Evolutionary conservation across 2,888 invertebrate species (phyloP).

Genomic region (Drosophila monieri): DNA sequence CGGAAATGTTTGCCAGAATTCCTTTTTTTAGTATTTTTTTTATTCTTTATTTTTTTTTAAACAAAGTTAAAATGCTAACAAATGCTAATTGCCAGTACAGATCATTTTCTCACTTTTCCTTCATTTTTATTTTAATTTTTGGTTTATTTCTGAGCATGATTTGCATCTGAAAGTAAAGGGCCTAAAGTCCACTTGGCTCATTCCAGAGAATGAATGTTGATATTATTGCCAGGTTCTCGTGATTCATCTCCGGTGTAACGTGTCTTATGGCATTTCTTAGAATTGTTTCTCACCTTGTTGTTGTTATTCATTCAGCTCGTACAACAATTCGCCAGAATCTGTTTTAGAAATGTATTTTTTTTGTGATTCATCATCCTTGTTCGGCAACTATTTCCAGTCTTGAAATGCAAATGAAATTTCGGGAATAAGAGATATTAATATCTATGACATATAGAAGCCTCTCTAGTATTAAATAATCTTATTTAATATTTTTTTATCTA

Average conservation of each 20-base stretch:
- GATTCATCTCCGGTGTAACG: constrained; percentile 18
- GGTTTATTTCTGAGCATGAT: not conserved
- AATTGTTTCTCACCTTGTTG: constrained; percentile 1
- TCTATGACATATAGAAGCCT: too few relatives aligned
- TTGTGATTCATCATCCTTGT: constrained; percentile 18
- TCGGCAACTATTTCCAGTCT: not conserved
- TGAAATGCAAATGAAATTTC: not conserved
- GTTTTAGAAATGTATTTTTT: constrained; percentile 12
- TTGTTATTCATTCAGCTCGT: constrained; percentile 18
- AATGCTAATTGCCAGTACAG: constrained; percentile 64
- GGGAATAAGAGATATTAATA: too few relatives aligned
- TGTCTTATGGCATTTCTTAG: constrained; percentile 28
- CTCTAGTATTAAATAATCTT: too few relatives aligned
- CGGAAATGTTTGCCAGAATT: constrained; percentile 51
- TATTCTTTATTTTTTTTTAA: not conserved
- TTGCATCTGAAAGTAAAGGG: constrained; percentile 5
- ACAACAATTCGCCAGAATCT: constrained; percentile 23
- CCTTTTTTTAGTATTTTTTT: not conserved
- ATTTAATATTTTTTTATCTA: too few relatives aligned
- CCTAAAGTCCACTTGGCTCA: constrained; percentile 5
- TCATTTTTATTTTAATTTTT: not conserved
- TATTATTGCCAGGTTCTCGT: constrained; percentile 6
- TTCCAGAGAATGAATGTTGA: not conserved
- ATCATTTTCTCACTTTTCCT: constrained; percentile 25
- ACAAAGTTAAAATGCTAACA: constrained; percentile 55